A percentile compares a stretch with the other conserved stretches of the same genome.
Conservation (phyloP, 2,113 vertebrate genomes). For the Gymnobelideus leadbeateri region DNA sequence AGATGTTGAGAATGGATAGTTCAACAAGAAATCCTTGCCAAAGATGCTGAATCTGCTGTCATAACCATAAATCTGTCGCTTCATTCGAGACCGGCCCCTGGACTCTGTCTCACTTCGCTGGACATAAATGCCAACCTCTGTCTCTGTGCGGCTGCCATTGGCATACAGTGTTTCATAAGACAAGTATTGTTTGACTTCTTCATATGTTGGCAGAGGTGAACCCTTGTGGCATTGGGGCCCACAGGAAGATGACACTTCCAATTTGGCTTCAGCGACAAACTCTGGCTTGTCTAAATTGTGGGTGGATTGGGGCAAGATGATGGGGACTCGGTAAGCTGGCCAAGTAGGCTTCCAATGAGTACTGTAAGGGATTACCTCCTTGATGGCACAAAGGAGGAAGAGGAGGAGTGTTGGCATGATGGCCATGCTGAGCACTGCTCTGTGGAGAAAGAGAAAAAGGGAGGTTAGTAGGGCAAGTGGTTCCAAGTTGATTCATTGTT, state of each 20-base stretch:
- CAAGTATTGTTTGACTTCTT: conserved; percentile 90
- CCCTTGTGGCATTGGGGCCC: conserved; percentile 93
- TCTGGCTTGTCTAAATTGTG: conserved; percentile 87
- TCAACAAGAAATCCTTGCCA: conserved; percentile 93
- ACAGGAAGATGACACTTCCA: conserved; percentile 92
- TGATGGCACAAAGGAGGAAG: conserved; percentile 83
- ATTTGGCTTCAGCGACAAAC: conserved; percentile 88
- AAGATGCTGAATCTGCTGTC: conserved; percentile 96
- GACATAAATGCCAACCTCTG: conserved; percentile 92
- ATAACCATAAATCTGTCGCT: conserved; percentile 95
- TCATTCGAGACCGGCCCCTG: conserved; percentile 84
- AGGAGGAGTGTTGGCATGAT: conserved; percentile 83
- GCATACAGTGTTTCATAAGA: conserved; percentile 95
- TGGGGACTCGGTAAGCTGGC: conserved; percentile 92
- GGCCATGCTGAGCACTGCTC: conserved; percentile 82
- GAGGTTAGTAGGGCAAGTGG: conserved; percentile 69
- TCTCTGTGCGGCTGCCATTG: conserved; percentile 92
- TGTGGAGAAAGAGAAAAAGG: conserved; percentile 78
- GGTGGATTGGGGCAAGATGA: conserved; percentile 91
- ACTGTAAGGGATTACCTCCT: conserved; percentile 76
- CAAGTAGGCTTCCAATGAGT: conserved; percentile 88
- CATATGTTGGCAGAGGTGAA: conserved; percentile 88
- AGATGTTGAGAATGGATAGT: conserved; percentile 95
- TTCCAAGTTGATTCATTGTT: background rate
- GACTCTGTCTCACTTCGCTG: conserved; percentile 5